Evolutionary conservation across 1,140 invertebrate species (phyloP).

Genomic region (Megalopta genalis): DNA sequence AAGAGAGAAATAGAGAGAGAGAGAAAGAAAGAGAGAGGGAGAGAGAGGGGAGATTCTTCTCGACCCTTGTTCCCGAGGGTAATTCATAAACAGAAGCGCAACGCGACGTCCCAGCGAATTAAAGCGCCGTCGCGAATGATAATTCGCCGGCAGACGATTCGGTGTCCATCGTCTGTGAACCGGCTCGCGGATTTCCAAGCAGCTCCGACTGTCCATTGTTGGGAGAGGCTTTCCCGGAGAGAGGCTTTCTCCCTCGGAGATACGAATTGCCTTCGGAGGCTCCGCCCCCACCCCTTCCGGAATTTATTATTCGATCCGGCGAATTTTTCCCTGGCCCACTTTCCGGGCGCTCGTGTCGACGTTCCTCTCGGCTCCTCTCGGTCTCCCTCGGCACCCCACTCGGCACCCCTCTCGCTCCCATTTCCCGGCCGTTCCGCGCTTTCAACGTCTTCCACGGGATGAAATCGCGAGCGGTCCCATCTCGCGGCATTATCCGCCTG

Average conservation of each 20-base stretch:
- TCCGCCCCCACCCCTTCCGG: too few relatives aligned
- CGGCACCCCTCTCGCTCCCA: neutral
- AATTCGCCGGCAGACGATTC: neutral
- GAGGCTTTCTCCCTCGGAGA: neutral
- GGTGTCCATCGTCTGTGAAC: too few relatives aligned
- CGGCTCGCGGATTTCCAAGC: too few relatives aligned
- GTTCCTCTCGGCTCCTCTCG: neutral
- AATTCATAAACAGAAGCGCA: conserved; percentile 37
- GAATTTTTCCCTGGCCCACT: neutral
- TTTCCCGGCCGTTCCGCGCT: too few relatives aligned
- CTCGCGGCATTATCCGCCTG: too few relatives aligned
- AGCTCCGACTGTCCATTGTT: conserved; percentile 2
- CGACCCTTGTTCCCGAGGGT: conserved; percentile 15
- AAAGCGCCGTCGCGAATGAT: conserved; percentile 23
- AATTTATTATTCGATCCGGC: conserved; percentile 12
- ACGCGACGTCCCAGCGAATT: conserved; percentile 12
- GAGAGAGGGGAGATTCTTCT: neutral
- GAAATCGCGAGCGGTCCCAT: conserved; percentile 8
- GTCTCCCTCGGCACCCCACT: neutral
- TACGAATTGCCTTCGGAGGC: conserved; percentile 1
- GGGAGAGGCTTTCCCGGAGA: too few relatives aligned
- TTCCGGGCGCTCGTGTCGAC: neutral
- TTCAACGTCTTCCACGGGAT: neutral
- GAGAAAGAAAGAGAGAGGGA: too few relatives aligned
- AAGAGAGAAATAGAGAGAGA: too few relatives aligned